A percentile compares a stretch with the other conserved stretches of the same genome.
Evolutionary conservation across 2,797 vertebrate genomes (phyloP).

Genomic region (Apodemus agrarius): DNA sequence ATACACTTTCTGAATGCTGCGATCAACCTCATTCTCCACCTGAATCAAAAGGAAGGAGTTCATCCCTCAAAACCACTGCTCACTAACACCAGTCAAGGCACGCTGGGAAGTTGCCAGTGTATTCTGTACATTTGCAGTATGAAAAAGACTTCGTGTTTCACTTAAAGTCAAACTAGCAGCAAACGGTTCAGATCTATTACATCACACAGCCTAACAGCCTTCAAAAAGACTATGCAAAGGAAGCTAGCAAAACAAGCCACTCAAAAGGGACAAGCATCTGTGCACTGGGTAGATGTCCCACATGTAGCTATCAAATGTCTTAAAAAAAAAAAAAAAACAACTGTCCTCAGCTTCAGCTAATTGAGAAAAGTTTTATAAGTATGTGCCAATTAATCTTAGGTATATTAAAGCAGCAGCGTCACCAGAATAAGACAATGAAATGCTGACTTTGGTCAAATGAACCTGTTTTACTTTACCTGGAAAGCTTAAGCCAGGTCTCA

Average conservation of each 20-base stretch:
- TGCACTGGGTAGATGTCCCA: neutral
- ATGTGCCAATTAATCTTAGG: slow-evolving; percentile 23
- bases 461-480: neutral
- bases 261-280: neutral
- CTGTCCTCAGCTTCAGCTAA: neutral
- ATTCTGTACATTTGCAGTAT: neutral
- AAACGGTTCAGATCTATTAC: slow-evolving; percentile 2
- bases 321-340: neutral
- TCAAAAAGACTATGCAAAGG: neutral
- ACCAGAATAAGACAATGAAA: slow-evolving; percentile 45
- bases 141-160: neutral
- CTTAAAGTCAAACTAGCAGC: neutral
- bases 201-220: neutral
- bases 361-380: neutral
- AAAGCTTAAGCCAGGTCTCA: slow-evolving; percentile 31
- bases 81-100: neutral
- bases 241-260: neutral
- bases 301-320: neutral
- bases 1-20: slow-evolving; percentile 96
- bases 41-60: slow-evolving; percentile 82
- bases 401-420: slow-evolving; percentile 32
- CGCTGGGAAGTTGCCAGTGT: neutral
- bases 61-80: slow-evolving; percentile 17
- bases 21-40: slow-evolving; percentile 97
- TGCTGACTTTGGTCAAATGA: neutral